These are phyloP conservation scores for Nymphicus hollandicus DNA, from an alignment of 2,113 vertebrate genomes.

Conservation along the genomic window DNA sequence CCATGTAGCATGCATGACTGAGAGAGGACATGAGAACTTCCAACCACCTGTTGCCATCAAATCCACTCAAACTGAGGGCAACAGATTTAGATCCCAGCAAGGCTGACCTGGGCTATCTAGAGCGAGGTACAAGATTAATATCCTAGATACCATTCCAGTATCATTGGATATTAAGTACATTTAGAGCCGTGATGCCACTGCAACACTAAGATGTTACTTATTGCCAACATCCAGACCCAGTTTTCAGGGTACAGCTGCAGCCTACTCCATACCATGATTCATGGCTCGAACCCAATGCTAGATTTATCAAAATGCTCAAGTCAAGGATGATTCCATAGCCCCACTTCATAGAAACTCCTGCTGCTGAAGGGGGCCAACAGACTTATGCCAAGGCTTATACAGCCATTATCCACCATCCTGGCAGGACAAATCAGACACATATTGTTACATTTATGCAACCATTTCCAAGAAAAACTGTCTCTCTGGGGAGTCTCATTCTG, in stretches of 20 bases:
- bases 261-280: accelerated
- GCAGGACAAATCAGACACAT: neutral
- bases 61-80: neutral
- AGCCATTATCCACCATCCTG: neutral
- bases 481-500: neutral
- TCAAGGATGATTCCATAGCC: neutral
- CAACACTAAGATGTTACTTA: neutral
- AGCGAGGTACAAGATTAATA: neutral
- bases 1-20: neutral
- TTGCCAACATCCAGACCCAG: neutral
- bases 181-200: neutral
- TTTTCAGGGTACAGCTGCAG: neutral
- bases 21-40: neutral
- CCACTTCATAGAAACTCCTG: neutral
- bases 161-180: neutral
- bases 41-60: neutral
- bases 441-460: neutral
- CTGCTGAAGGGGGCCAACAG: neutral
- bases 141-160: neutral
- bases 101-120: neutral
- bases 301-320: neutral
- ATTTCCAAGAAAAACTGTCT: neutral
- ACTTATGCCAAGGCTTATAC: neutral
- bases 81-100: neutral
- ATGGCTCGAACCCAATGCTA: neutral